Evolutionary conservation across 2,888 invertebrate species (phyloP), one percentile per base, ranked within the genome.

Genomic region (Diarsia mendica): DNA sequence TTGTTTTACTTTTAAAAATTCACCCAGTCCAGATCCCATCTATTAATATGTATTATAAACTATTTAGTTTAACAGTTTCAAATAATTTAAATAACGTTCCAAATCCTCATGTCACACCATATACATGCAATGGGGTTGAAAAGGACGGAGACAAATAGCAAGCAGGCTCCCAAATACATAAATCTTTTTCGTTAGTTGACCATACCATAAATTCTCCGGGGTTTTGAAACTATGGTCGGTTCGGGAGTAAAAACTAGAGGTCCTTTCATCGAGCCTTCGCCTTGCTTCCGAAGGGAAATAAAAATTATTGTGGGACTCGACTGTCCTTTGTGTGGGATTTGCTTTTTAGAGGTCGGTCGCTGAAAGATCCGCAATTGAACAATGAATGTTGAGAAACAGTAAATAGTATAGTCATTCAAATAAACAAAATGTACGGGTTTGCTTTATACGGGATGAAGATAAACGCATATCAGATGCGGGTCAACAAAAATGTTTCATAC

Each of bases 111-210:
- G 69, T 68, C 63, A 51, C 23, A 60, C 67, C 49, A 67, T 18
- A 46, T 28, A 33, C 13, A 23, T 28, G 44, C 13, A 23, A 68
- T 65, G 51, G 46, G 51, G 20, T 65, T 48, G 48, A 74, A 69
- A 58, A 13, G 55, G 55, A 58, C 61, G 63, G 18, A 64, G 2
- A 49, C 11, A 73, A 4, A 67, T 10, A 48, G 68, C 28, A n/a
- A 46, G 0, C 44, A 48, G n/a, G 55, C 39, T 67, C 68, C 60
- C 23, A 65, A 80, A 80, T 23, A 49, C 76, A 81, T 85, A 81
- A 75, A 85, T 81, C 78, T 83, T 73, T 68, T 23, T 11, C 51
- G 55, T 75, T 68, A 67, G 48, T 72, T 72, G 72, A 76, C 76
- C 72, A 71, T 15, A 18, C 66, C 68, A 76, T 80, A 85, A 80